Evolutionary conservation across 2,113 vertebrate genomes (phyloP), one percentile per base, ranked within the genome.

Genomic region (Octodon degus): DNA sequence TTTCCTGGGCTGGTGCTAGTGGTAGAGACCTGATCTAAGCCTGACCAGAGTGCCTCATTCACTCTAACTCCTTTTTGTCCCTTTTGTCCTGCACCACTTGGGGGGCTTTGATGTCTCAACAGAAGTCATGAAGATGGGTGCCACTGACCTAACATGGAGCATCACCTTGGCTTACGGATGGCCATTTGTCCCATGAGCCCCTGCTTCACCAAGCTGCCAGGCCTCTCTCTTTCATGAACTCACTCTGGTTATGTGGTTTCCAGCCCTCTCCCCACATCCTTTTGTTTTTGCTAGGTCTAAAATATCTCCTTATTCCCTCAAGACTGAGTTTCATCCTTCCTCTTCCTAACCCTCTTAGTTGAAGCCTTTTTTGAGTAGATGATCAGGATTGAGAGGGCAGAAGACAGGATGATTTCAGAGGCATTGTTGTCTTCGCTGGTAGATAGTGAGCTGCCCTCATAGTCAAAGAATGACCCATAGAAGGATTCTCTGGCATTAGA

Each of bases 91-190:
- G 68, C 17, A 68, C 16, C 43, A 34, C 11, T 72, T 27, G 34
- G 53, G 20, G 8, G 40, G 4, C 58, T 65, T 91, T 89, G 13
- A 30, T 63, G 5, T 95, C 67, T 82, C 30, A 63, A 86, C 10
- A 81, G 63, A 93, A 91, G 34, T 81, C 43, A 81, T n/a, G 27
- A 63, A 22, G 60, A 95, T 87, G 80, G 70, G n/a, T 86, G 27
- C 32, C 32, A 68, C 1, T 79, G 34, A 40, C 62, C 22, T 85
- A 43, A 47, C 9, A 25, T 70, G 24, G 83, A 83, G 88, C 4
- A n/a, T 40, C 20, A 60, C 63, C 32, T 86, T 37, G 24, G 53
- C 43, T 95, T 83, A n/a, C 62, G 82, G 88, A 82, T 58, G 5
- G 91, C n/a, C 27, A 22, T 63, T 92, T 19, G 30, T 58, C 34